Evolutionary conservation across 2,113 vertebrate genomes (phyloP).

Genomic region (Crotalus helleri): DNA sequence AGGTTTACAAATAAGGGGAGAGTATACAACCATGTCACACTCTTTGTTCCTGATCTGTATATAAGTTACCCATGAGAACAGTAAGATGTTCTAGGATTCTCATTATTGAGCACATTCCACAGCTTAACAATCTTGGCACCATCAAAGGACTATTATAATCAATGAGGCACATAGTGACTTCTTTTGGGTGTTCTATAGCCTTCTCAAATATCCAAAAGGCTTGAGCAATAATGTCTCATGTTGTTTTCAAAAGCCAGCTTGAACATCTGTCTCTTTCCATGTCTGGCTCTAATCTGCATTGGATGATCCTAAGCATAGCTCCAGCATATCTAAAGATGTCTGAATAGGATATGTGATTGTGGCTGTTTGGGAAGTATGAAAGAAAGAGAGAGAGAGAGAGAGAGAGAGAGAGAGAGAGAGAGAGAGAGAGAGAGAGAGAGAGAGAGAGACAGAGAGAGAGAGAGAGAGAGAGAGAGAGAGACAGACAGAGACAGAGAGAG

Average conservation of each 20-base stretch:
- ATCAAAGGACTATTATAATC: background rate
- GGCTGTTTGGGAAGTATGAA: background rate
- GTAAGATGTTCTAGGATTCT: too few species aligned
- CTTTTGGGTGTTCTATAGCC: too few species aligned
- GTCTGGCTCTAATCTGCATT: background rate
- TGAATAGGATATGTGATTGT: background rate
- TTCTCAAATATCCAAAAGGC: background rate
- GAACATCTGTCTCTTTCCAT: background rate
- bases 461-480: too few species aligned
- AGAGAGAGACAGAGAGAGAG: too few species aligned
- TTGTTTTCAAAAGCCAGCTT: background rate
- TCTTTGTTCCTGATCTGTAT: too few species aligned
- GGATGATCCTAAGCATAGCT: background rate
- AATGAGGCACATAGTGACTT: background rate
- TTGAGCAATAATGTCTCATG: background rate
- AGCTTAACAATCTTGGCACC: background rate
- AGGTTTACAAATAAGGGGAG: too few species aligned
- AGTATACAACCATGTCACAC: too few species aligned
- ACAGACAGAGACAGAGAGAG: background rate
- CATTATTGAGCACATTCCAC: too few species aligned
- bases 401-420: background rate
- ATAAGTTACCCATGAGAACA: too few species aligned
- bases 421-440: background rate
- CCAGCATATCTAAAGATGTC: background rate
- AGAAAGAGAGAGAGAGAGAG: too few species aligned